Evolutionary conservation across 2,888 invertebrate genomes (phyloP).

Genomic region (Dolichopus griseipennis): DNA sequence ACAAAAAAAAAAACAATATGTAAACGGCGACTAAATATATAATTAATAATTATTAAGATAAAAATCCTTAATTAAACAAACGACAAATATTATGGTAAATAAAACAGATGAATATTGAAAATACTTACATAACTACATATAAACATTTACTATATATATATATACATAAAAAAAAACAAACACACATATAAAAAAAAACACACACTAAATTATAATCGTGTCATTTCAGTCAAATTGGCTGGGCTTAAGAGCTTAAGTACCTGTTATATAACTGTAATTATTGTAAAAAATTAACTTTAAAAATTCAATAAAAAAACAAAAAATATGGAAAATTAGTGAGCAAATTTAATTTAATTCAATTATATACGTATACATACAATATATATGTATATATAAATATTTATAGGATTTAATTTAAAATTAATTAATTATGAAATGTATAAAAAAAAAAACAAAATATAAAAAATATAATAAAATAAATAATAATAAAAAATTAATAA

Average conservation of each 20-base stretch:
- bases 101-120: no score
- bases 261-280: slow-evolving; percentile 10
- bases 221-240: slow-evolving; percentile 11
- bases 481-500: background rate
- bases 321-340: background rate
- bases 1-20: background rate
- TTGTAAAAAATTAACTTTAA: background rate
- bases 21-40: no score
- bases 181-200: no score
- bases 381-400: background rate
- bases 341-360: background rate
- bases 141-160: no score
- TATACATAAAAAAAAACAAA: no score
- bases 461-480: background rate
- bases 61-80: no score
- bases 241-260: slow-evolving; percentile 12
- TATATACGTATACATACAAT: background rate
- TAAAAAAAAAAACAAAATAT: background rate
- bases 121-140: no score
- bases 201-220: background rate
- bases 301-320: background rate
- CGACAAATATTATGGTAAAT: no score
- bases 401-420: slow-evolving; percentile 1
- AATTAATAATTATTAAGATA: no score
- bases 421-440: slow-evolving; percentile 2